A percentile compares a stretch with the other conserved stretches of the same genome.
phyloP scores from a whole-genome alignment of 2,888 invertebrate genomes.

The Strigamia transsilvanica region DNA sequence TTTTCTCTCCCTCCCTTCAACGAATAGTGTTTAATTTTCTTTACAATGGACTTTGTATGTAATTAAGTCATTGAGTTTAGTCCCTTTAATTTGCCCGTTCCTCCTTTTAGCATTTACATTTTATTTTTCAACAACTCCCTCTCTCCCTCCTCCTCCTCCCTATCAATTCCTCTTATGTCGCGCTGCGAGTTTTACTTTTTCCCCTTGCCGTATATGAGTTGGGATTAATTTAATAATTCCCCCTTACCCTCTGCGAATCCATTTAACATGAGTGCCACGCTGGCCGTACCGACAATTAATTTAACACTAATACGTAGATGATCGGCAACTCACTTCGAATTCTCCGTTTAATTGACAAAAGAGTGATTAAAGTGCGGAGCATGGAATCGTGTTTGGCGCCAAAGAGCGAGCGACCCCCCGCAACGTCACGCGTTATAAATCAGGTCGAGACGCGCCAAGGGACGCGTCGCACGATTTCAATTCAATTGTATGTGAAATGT shows the following conservation, averaged over 20 bases:
- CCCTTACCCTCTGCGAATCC: conserved; percentile 15
- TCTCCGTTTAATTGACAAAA: conserved; percentile 40
- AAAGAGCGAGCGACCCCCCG: conserved; percentile 42
- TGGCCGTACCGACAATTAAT: conserved; percentile 48
- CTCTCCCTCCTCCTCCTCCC: neutral
- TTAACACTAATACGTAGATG: conserved; percentile 43
- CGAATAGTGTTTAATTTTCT: conserved; percentile 35
- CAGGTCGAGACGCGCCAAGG: conserved; percentile 38
- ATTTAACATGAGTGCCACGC: conserved; percentile 48
- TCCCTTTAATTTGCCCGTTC: conserved; percentile 18
- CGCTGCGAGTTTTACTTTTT: conserved; percentile 7
- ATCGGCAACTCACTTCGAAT: conserved; percentile 44
- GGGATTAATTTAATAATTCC: conserved; percentile 48
- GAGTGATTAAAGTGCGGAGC: conserved; percentile 49
- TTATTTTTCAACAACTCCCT: neutral
- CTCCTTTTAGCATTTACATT: conserved; percentile 31
- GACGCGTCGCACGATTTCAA: conserved; percentile 39
- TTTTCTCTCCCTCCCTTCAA: neutral
- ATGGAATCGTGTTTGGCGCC: conserved; percentile 49
- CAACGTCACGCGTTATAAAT: conserved; percentile 48
- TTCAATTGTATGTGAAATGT: conserved; percentile 48
- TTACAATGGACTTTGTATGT: conserved; percentile 28
- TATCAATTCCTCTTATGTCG: neutral
- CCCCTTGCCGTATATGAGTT: neutral
- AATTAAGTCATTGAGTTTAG: conserved; percentile 43